A percentile compares a stretch with the other conserved stretches of the same genome.
phyloP scores from a whole-genome alignment of 1,140 invertebrate genomes.

The Probaryconus sp. region DNA sequence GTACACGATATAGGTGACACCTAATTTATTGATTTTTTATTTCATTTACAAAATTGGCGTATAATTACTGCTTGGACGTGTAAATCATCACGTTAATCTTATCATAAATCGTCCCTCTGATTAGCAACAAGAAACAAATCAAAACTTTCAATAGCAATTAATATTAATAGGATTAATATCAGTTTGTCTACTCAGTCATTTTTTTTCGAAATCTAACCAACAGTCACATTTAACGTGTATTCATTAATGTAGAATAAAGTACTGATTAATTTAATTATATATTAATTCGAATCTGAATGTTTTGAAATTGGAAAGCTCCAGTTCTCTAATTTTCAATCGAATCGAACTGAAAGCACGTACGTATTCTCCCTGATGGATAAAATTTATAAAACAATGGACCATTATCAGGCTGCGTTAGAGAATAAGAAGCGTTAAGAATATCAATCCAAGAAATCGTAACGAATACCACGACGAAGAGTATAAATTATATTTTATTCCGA shows the following conservation, averaged over 20 bases:
- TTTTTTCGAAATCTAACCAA: no score
- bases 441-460: slow-evolving; percentile 66
- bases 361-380: slow-evolving; percentile 52
- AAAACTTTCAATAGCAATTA: no score
- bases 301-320: slow-evolving; percentile 25
- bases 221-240: no score
- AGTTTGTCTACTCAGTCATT: no score
- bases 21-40: slow-evolving; percentile 32
- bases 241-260: no score
- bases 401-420: slow-evolving; percentile 62
- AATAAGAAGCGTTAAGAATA: slow-evolving; percentile 63
- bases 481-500: slow-evolving; percentile 74
- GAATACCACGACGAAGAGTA: slow-evolving; percentile 55
- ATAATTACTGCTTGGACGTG: background rate
- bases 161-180: no score
- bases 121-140: no score
- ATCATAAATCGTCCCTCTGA: no score
- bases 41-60: no score
- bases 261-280: no score
- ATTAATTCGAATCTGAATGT: slow-evolving; percentile 31
- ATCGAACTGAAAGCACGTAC: slow-evolving; percentile 55
- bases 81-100: no score
- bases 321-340: slow-evolving; percentile 10
- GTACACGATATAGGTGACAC: slow-evolving; percentile 41
- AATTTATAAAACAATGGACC: slow-evolving; percentile 72